Conservation (phyloP, 2,113 vertebrate genomes). For the Erythrolamprus reginae region DNA sequence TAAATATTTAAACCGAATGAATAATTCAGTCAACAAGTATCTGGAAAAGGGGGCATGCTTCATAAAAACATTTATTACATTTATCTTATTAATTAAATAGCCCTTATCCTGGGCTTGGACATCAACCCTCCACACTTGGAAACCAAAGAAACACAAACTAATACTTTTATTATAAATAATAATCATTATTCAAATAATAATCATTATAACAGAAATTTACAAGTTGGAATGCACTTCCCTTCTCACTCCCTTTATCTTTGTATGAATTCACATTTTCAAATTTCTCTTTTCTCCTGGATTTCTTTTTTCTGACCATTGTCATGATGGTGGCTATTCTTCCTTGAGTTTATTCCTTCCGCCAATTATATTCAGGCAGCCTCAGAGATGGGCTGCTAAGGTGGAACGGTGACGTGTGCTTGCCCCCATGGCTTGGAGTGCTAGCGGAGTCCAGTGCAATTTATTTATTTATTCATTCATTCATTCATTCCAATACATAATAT, state of each 20-base stretch:
- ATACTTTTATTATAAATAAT: not conserved
- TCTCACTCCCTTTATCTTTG: not conserved
- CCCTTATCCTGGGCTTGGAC: not conserved
- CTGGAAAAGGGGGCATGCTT: constrained; percentile 16
- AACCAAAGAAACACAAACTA: not conserved
- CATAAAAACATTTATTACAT: not conserved
- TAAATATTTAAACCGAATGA: not conserved
- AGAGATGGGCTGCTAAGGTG: too few relatives aligned
- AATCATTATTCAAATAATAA: not conserved
- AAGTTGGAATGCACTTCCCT: not conserved
- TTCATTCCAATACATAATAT: too few relatives aligned
- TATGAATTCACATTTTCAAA: not conserved
- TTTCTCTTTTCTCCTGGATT: not conserved
- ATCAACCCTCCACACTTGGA: not conserved
- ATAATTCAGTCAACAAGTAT: not conserved
- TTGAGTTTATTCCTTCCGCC: not conserved
- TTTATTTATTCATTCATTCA: too few relatives aligned
- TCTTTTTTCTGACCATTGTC: not conserved
- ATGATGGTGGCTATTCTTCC: not conserved
- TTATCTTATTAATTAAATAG: not conserved
- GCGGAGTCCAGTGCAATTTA: too few relatives aligned
- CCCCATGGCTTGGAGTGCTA: too few relatives aligned
- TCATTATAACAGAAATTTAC: not conserved
- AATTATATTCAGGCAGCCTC: too few relatives aligned
- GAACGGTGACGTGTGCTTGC: too few relatives aligned